Base-by-base conservation (phyloP, 2,113 vertebrate genomes). In the Oryzias melastigma region DNA sequence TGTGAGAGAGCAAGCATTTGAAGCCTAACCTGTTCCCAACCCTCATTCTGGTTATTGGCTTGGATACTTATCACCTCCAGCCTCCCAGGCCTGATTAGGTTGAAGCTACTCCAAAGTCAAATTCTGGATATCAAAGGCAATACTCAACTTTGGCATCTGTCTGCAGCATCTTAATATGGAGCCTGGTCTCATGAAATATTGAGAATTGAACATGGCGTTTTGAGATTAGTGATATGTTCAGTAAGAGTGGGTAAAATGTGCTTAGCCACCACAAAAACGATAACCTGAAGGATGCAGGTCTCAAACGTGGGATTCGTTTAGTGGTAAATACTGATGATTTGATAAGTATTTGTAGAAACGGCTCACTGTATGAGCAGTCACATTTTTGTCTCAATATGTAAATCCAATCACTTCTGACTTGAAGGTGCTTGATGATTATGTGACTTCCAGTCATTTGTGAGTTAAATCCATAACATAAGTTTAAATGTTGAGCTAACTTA, bases 51-150 rank as follows among this genome's bases (percentile, higher is more conserved):
- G 78, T 87, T 81, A 85, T 75, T 87, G 81, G 81, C 85, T 81
- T 56, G 84, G 82, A 84, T 82, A 85, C 78, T 86, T 83, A 78
- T 89, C 79, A 85, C 83, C 73, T 77, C 40, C 59, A 84, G 80
- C 84, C 81, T 85, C 61, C 47, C 2, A 87, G 87, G 83, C 73
- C 72, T 75, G 83, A 87, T 88, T 87, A 85, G 77, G 72, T 84
- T 77, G 65, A 81, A 84, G 71, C 75, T 71, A 68, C 75, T 86
- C 83, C 81, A 78, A 82, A 86, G 82, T 85, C 78, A 75, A 71
- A 82, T 82, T 78, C 73, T 61, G 67, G 77, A 86, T 82, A 85
- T 87, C 78, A 87, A 85, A 88, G 78, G 83, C 73, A 82, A 72
- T 29, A 46, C 71, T 82, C 71, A 81, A 77, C 74, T 82, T 82